phyloP scores from a whole-genome alignment of 2,113 vertebrate genomes.

The Bufo bufo region DNA sequence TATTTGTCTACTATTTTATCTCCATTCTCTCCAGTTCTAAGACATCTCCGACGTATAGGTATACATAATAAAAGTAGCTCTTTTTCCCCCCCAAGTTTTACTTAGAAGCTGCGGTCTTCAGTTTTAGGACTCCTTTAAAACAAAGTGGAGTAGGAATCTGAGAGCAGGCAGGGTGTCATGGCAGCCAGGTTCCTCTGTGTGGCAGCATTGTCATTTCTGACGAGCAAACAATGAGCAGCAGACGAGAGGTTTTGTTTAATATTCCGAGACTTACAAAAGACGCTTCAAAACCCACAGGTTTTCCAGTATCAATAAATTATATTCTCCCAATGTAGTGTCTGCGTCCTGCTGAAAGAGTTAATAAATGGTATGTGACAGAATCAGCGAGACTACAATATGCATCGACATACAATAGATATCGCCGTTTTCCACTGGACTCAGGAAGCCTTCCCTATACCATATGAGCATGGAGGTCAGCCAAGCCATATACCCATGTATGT shows the following conservation, averaged over 20 bases:
- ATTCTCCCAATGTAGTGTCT: slow-evolving; percentile 73
- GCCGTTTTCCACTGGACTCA: neutral
- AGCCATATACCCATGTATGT: neutral
- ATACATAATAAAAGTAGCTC: neutral
- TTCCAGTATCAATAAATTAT: slow-evolving; percentile 94
- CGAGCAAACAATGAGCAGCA: slow-evolving; percentile 64
- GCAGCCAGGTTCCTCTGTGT: slow-evolving; percentile 77
- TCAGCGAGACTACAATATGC: neutral
- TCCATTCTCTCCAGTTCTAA: neutral
- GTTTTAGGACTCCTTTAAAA: neutral
- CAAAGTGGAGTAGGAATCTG: neutral
- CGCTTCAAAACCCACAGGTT: slow-evolving; percentile 84
- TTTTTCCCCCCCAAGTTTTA: no score
- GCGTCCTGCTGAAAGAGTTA: slow-evolving; percentile 21
- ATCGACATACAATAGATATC: neutral
- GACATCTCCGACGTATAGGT: neutral
- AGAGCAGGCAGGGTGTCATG: neutral
- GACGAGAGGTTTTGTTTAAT: slow-evolving; percentile 84
- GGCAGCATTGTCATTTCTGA: slow-evolving; percentile 84
- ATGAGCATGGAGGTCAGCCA: neutral
- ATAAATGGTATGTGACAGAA: neutral
- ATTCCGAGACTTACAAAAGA: slow-evolving; percentile 83
- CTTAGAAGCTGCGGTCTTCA: no score
- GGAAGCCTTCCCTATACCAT: neutral
- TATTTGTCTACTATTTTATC: neutral